phyloP scores from a whole-genome alignment of 1,140 invertebrate genomes.

The Megathymus violae region DNA sequence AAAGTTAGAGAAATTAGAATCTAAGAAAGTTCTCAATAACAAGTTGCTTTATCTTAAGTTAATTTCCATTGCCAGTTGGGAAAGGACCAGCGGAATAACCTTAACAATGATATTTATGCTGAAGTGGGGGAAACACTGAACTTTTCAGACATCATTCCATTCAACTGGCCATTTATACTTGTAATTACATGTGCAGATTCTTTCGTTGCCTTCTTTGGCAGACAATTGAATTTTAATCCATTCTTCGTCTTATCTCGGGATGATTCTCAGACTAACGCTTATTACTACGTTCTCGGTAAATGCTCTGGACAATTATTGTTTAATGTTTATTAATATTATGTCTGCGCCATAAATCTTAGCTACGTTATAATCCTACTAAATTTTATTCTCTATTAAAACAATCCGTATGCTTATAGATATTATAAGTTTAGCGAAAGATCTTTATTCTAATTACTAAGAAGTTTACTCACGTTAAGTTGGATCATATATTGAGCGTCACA shows the following conservation, averaged over 20 bases:
- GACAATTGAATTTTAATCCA: conserved; percentile 65
- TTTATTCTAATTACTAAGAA: conserved; percentile 29
- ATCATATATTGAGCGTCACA: conserved; percentile 23
- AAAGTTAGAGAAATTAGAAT: conserved; percentile 7
- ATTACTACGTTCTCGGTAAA: conserved; percentile 21
- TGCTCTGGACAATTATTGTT: conserved; percentile 37
- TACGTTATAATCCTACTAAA: conserved; percentile 11
- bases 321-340: conserved; percentile 53
- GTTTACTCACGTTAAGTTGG: conserved; percentile 14
- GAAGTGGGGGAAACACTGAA: conserved; percentile 43
- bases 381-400: conserved; percentile 23
- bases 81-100: conserved; percentile 21
- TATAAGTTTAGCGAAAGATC: conserved; percentile 27
- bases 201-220: conserved; percentile 60
- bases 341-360: conserved; percentile 39
- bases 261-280: conserved; percentile 42
- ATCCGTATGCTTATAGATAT: conserved; percentile 17
- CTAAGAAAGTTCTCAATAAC: conserved; percentile 15
- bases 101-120: conserved; percentile 30
- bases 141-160: conserved; percentile 69
- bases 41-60: conserved; percentile 14
- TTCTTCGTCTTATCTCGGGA: conserved; percentile 49
- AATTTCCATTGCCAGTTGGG: conserved; percentile 25
- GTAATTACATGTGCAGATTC: conserved; percentile 67
- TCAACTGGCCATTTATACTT: conserved; percentile 55